These are phyloP conservation scores for Cichladusa arquata DNA, from an alignment of 2,113 vertebrate genomes.

Conservation along the genomic window DNA sequence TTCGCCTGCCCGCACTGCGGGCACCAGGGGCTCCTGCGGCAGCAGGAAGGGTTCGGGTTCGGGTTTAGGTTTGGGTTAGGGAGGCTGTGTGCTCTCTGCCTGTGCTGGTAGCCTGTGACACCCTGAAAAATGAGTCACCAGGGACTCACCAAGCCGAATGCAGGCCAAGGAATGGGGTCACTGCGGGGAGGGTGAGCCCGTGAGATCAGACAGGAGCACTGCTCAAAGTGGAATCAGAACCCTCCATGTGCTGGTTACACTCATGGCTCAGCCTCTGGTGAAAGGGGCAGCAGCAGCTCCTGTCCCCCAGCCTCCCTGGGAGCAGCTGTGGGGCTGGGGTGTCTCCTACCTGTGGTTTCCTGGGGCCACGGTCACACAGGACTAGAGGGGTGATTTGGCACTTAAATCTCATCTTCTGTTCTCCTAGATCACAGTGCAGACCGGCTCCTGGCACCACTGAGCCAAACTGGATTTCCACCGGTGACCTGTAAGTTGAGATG, in stretches of 20 bases:
- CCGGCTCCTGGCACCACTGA: rapidly evolving
- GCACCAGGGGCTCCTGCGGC: background rate
- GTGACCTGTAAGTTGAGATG: conserved; percentile 32
- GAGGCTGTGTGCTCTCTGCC: background rate
- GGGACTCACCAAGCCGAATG: background rate
- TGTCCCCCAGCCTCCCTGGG: rapidly evolving
- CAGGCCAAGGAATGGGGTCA: background rate
- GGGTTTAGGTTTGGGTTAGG: background rate
- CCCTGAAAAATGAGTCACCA: background rate
- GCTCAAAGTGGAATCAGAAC: rapidly evolving
- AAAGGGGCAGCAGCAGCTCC: background rate
- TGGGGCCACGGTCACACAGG: rapidly evolving
- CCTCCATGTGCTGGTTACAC: rapidly evolving
- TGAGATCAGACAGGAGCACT: background rate
- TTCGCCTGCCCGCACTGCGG: background rate
- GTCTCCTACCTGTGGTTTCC: background rate
- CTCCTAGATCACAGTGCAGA: background rate
- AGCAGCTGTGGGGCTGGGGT: rapidly evolving
- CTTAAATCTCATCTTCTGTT: background rate
- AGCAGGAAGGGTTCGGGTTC: background rate
- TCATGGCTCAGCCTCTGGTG: background rate
- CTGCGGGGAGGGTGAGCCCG: rapidly evolving
- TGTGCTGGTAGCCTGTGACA: background rate
- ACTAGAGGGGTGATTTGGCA: background rate
- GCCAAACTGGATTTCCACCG: conserved; percentile 24